Evolutionary conservation across 2,888 invertebrate genomes (phyloP).

Genomic region (Xestia ashworthii): DNA sequence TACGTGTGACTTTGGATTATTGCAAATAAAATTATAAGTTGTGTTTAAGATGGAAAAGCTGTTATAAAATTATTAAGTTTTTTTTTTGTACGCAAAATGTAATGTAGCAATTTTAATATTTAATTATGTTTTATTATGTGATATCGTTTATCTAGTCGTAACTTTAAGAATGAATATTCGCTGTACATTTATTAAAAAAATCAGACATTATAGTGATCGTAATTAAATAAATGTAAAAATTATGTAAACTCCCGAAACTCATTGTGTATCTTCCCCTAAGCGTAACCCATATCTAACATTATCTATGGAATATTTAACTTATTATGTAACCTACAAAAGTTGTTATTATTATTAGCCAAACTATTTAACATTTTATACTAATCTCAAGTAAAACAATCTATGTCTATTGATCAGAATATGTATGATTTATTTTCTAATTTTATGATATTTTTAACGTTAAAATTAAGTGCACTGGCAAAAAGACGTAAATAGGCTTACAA

Average conservation of each 20-base stretch:
- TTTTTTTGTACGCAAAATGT: slow-evolving; percentile 8
- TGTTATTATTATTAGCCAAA: slow-evolving; percentile 42
- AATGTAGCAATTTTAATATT: slow-evolving; percentile 17
- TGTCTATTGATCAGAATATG: slow-evolving; percentile 14
- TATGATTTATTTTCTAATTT: background rate
- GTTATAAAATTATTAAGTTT: background rate
- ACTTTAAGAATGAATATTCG: slow-evolving; percentile 54
- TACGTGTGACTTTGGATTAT: slow-evolving; percentile 54
- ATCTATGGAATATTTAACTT: slow-evolving; percentile 21
- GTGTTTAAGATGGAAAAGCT: background rate
- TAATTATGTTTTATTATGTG: slow-evolving; percentile 41
- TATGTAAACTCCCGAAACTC: slow-evolving; percentile 30
- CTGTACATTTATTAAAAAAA: slow-evolving; percentile 66
- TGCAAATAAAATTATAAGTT: slow-evolving; percentile 23
- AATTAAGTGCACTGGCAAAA: background rate
- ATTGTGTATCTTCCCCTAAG: slow-evolving; percentile 58
- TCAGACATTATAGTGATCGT: slow-evolving; percentile 67
- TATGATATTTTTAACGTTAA: background rate
- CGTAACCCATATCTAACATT: slow-evolving; percentile 45
- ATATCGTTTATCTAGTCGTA: slow-evolving; percentile 42
- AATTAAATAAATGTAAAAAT: slow-evolving; percentile 51
- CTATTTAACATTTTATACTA: slow-evolving; percentile 30
- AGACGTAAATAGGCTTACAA: too few relatives aligned
- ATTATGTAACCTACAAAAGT: slow-evolving; percentile 31
- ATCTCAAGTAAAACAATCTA: slow-evolving; percentile 25